A percentile compares a stretch with the other conserved stretches of the same genome.
Conservation (phyloP, 2,113 vertebrate genomes). For the Oncorhynchus clarkii region DNA sequence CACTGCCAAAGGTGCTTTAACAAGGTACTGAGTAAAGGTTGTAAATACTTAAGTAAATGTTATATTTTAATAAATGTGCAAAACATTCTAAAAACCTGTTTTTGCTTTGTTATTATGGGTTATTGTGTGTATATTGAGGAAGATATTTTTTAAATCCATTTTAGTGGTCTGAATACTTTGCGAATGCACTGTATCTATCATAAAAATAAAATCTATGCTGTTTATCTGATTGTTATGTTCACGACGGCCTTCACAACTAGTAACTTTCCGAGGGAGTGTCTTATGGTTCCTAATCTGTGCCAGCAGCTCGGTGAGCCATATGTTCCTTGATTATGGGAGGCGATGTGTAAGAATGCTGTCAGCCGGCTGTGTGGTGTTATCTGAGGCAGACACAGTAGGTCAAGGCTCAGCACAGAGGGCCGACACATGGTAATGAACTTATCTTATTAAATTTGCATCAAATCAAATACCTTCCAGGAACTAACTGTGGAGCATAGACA, state of each 20-base stretch:
- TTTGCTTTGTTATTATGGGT: no score
- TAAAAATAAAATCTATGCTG: constrained; percentile 36
- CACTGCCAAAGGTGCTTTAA: no score
- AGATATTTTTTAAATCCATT: no score
- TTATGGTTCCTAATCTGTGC: constrained; percentile 58
- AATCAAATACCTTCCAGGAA: constrained; percentile 38
- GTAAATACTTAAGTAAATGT: no score
- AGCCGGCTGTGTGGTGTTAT: constrained; percentile 60
- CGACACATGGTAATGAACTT: constrained; percentile 75
- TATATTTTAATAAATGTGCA: no score
- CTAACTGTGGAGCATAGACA: constrained; percentile 39
- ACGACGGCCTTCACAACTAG: constrained; percentile 67
- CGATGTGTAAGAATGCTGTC: constrained; percentile 65
- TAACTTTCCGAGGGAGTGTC: constrained; percentile 72
- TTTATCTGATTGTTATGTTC: constrained; percentile 75
- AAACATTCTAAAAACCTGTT: no score
- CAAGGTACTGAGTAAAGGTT: no score
- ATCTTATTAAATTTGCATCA: constrained; percentile 73
- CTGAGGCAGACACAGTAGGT: constrained; percentile 44
- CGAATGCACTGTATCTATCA: no score
- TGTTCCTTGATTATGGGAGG: constrained; percentile 70
- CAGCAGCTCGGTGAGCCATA: constrained; percentile 55
- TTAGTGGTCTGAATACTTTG: no score
- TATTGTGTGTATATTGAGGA: no score
- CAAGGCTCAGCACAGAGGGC: constrained; percentile 55